phyloP scores from a whole-genome alignment of 2,113 vertebrate species.

The Tenrec ecaudatus region DNA sequence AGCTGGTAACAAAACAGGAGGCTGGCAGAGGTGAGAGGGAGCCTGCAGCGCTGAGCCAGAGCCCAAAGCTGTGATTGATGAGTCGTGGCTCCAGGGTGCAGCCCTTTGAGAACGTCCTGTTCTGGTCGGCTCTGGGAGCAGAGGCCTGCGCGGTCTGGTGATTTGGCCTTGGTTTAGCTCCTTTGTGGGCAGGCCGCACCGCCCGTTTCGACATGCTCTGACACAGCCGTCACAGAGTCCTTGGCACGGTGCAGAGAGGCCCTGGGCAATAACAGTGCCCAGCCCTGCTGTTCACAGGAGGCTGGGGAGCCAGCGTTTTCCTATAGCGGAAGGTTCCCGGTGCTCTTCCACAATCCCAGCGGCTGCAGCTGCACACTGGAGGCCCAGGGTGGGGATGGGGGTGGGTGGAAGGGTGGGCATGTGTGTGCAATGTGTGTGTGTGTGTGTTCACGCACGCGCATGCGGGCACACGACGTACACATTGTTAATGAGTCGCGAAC shows the following conservation, averaged over 20 bases:
- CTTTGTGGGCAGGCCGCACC: neutral
- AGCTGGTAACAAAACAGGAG: constrained; percentile 39
- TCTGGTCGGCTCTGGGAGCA: constrained; percentile 46
- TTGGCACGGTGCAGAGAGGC: neutral
- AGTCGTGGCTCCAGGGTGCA: neutral
- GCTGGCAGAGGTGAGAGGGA: constrained; percentile 53
- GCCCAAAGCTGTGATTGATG: constrained; percentile 40
- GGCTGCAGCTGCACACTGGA: neutral
- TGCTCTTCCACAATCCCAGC: neutral
- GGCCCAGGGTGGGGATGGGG: too few species aligned
- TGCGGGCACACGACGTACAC: too few species aligned
- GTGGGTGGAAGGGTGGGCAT: too few species aligned
- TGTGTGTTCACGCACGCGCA: too few species aligned
- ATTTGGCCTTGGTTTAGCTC: constrained; percentile 62
- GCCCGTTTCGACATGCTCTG: neutral
- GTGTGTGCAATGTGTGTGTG: too few species aligned
- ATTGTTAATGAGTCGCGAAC: neutral
- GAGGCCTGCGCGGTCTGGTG: constrained; percentile 46
- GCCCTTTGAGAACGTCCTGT: constrained; percentile 64
- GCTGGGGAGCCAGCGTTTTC: neutral
- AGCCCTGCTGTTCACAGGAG: neutral
- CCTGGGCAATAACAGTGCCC: neutral
- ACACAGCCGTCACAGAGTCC: neutral
- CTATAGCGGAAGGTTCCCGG: neutral
- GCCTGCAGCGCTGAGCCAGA: neutral